Conservation (phyloP, 2,888 invertebrate species). For the Erebia epiphron region DNA sequence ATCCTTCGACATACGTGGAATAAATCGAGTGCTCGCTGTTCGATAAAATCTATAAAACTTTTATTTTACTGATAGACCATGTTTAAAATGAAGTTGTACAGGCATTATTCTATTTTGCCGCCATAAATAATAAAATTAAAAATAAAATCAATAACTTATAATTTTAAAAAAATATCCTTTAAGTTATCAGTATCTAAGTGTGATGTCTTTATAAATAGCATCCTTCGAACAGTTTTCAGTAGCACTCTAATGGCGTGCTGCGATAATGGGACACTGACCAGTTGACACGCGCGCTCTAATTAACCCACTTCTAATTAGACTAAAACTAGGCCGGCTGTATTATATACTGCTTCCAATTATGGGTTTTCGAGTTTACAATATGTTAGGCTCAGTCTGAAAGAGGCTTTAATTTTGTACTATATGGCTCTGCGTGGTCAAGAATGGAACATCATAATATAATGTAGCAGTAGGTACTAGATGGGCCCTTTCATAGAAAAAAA, state of each 20-base stretch:
- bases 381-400: no score
- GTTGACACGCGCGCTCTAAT: conserved; percentile 43
- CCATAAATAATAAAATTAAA: no score
- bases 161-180: no score
- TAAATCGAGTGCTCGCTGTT: conserved; percentile 11
- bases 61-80: conserved; percentile 3
- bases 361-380: background rate
- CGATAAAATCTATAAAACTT: conserved; percentile 19
- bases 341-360: conserved; percentile 32
- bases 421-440: no score
- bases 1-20: conserved; percentile 18
- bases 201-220: background rate
- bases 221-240: conserved; percentile 18
- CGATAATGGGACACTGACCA: conserved; percentile 36
- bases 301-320: conserved; percentile 43
- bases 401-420: no score
- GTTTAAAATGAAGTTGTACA: no score
- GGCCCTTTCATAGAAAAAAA: no score
- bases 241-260: conserved; percentile 13
- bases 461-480: no score
- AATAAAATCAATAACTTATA: no score
- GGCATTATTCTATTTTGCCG: no score
- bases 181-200: no score
- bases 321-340: conserved; percentile 48
- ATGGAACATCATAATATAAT: no score